phyloP scores from a whole-genome alignment of 2,797 vertebrate genomes.

The Characodon lateralis region DNA sequence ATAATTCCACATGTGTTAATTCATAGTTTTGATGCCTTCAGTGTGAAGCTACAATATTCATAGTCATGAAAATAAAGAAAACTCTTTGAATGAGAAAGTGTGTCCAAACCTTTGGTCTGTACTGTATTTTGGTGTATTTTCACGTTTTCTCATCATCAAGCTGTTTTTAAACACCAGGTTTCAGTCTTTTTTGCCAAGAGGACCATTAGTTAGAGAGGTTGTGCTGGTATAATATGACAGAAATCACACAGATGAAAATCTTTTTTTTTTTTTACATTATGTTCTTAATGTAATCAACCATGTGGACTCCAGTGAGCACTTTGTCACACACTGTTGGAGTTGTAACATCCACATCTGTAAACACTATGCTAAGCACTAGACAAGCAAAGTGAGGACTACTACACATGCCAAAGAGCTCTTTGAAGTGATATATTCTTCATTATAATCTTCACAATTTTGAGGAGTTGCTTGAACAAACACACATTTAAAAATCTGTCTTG shows the following conservation, averaged over 20 bases:
- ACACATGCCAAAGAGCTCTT: conserved; percentile 24
- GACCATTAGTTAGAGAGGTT: background rate
- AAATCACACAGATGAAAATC: background rate
- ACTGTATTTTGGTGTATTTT: too few species aligned
- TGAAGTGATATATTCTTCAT: conserved; percentile 34
- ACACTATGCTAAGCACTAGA: conserved; percentile 40
- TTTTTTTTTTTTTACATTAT: too few species aligned
- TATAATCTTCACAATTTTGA: conserved; percentile 48
- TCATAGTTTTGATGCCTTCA: too few species aligned
- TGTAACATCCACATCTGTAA: background rate
- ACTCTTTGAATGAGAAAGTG: too few species aligned
- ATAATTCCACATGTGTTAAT: too few species aligned
- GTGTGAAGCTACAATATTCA: too few species aligned
- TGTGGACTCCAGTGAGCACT: background rate
- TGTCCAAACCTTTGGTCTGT: too few species aligned
- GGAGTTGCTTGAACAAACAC: conserved; percentile 51
- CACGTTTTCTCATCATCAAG: background rate
- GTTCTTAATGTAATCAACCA: too few species aligned
- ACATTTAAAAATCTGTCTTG: conserved; percentile 24
- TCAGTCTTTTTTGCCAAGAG: too few species aligned
- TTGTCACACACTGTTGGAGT: background rate
- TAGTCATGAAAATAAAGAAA: too few species aligned
- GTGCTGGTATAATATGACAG: background rate
- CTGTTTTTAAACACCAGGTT: background rate
- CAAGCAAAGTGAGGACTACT: conserved; percentile 29